A percentile compares a stretch with the other conserved stretches of the same genome.
Evolutionary conservation across 2,888 invertebrate species (phyloP).

Genomic region (Coleophora deauratella): DNA sequence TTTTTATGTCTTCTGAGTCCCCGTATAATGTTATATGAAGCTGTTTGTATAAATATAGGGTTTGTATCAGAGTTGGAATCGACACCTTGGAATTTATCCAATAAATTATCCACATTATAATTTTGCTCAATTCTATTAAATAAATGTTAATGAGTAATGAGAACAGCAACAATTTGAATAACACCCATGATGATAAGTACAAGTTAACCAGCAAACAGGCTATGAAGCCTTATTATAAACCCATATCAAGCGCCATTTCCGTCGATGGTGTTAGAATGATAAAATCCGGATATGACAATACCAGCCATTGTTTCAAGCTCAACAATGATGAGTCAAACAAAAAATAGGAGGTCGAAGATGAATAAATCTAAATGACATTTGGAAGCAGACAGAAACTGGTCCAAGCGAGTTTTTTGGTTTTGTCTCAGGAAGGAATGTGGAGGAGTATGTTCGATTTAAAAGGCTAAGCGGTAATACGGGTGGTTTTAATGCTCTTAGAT

Average conservation of each 20-base stretch:
- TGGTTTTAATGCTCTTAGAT: too few species aligned
- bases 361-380: slow-evolving; percentile 65
- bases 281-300: slow-evolving; percentile 66
- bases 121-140: too few species aligned
- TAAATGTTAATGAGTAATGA: too few species aligned
- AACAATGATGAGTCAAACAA: slow-evolving; percentile 64
- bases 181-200: too few species aligned
- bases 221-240: slow-evolving; percentile 67
- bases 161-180: too few species aligned
- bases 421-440: slow-evolving; percentile 1
- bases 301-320: slow-evolving; percentile 60
- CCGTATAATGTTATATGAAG: too few species aligned
- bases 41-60: too few species aligned
- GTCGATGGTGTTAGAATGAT: slow-evolving; percentile 70
- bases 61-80: too few species aligned
- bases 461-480: too few species aligned
- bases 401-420: slow-evolving; percentile 20
- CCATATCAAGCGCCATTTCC: slow-evolving; percentile 64
- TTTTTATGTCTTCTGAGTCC: too few species aligned
- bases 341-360: slow-evolving; percentile 48
- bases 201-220: slow-evolving; percentile 40
- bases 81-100: too few species aligned
- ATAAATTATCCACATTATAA: too few species aligned
- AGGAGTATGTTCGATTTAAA: background rate
- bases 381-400: slow-evolving; percentile 38